Evolutionary conservation across 2,797 vertebrate species (phyloP), one percentile per base, ranked within the genome.

Genomic region (Hemitrygon akajei): DNA sequence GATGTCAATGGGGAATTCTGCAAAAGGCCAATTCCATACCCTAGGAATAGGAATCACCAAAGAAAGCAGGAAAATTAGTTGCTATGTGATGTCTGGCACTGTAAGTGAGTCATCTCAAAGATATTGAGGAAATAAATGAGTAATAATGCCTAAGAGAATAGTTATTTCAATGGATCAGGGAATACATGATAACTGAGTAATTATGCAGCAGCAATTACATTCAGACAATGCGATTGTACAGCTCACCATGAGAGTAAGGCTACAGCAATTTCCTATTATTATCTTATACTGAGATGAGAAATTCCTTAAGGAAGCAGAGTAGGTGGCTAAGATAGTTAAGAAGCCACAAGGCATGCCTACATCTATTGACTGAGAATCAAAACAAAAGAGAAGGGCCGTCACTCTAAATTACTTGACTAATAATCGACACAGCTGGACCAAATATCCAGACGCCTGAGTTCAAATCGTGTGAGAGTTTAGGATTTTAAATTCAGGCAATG

Each of bases 11-110:
- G 97, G 93, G 98, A 99, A 96, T 98, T 98, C 95, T 99, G 98
- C 56, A 98, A 98, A 94, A 99, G 98, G 89, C 99, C 99, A 93
- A 99, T 99, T 63, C 99, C 99, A 4, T 99, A 99, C 30, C 98
- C 99, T 99, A 96, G n/a, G 91, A 79, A 87, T 22, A 63, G 56
- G 58, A 94, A 69, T 69, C 9, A 10, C 66, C 63, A 94, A 66
- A 71, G 30, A 71, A 79, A 79, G 40, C 75, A 93, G 60, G 34
- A 25, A 73, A 75, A 73, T 92, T 37, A 75, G 40, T 40, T 10
- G 47, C 91, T 56, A 69, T 7, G 7, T 47, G 10, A 75, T 30
- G 56, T 22, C n/a, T 69, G 86, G 34, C 9, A 25, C n/a, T 22
- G n/a, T 30, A 3, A 34, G n/a, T 66, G 63, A 89, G 22, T 34